phyloP scores from a whole-genome alignment of 2,888 invertebrate species.

The Acleris laterana region DNA sequence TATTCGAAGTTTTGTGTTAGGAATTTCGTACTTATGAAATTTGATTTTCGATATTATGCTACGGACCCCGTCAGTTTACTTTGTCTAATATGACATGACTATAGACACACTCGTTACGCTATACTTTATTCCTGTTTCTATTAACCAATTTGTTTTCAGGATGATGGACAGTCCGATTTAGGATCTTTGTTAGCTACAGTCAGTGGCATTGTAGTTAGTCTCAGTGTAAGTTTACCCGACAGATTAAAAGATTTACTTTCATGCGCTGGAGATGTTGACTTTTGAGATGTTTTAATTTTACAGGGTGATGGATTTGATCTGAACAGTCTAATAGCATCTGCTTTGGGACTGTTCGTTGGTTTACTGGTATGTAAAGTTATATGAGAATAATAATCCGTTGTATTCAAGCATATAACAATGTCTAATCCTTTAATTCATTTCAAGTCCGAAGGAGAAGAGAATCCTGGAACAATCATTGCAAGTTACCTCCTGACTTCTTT shows the following conservation, averaged over 20 bases:
- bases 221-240: conserved; percentile 68
- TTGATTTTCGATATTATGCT: too few species aligned
- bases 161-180: conserved; percentile 77
- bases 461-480: conserved; percentile 73
- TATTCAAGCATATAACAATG: neutral
- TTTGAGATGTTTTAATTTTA: conserved; percentile 43
- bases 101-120: neutral
- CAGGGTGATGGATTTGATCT: conserved; percentile 79
- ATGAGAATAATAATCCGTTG: neutral
- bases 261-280: conserved; percentile 2
- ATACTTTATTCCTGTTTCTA: neutral
- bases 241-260: neutral
- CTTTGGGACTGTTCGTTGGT: conserved; percentile 73
- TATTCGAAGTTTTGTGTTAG: too few species aligned
- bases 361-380: conserved; percentile 63
- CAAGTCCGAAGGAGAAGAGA: conserved; percentile 75
- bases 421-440: conserved; percentile 37
- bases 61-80: too few species aligned
- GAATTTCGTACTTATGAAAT: too few species aligned
- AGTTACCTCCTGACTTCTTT: conserved; percentile 73
- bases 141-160: conserved; percentile 54
- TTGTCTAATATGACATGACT: too few species aligned
- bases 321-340: conserved; percentile 72
- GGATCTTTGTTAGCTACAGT: conserved; percentile 74
- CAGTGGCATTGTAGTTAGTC: conserved; percentile 72